Evolutionary conservation across 1,140 invertebrate species (phyloP).

Genomic region (Drosophila suzukii): DNA sequence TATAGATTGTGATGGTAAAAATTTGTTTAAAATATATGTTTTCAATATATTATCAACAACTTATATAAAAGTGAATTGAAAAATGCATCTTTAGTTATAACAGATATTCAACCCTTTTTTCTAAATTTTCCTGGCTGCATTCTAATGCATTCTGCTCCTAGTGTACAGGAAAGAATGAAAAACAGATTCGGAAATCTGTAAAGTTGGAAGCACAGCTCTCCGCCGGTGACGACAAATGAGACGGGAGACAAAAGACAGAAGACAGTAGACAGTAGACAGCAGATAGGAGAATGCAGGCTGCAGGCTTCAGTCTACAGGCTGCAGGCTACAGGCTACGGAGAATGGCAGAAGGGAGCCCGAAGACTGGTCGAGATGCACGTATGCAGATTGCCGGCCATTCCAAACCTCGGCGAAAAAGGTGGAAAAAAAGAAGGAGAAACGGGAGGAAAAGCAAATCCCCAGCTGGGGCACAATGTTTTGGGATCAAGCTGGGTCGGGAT

Average conservation of each 20-base stretch:
- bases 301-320: constrained; percentile 15
- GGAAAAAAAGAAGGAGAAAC: constrained; percentile 6
- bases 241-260: constrained; percentile 29
- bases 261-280: constrained; percentile 39
- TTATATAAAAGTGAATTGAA: no score
- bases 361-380: constrained; percentile 77
- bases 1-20: no score
- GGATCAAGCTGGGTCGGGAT: constrained; percentile 50
- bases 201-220: constrained; percentile 36
- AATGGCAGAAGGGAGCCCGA: constrained; percentile 49
- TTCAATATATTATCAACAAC: no score
- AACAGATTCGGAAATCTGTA: constrained; percentile 44
- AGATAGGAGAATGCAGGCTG: constrained; percentile 42
- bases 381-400: constrained; percentile 78
- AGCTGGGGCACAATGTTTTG: constrained; percentile 55
- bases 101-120: background rate
- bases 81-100: background rate
- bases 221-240: constrained; percentile 47
- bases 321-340: constrained; percentile 14
- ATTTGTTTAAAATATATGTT: no score
- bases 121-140: background rate
- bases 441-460: constrained; percentile 39
- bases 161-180: constrained; percentile 22
- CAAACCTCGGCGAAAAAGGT: constrained; percentile 22
- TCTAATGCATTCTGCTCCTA: background rate